phyloP scores from a whole-genome alignment of 2,888 invertebrate species.

The Proisotoma minuta region DNA sequence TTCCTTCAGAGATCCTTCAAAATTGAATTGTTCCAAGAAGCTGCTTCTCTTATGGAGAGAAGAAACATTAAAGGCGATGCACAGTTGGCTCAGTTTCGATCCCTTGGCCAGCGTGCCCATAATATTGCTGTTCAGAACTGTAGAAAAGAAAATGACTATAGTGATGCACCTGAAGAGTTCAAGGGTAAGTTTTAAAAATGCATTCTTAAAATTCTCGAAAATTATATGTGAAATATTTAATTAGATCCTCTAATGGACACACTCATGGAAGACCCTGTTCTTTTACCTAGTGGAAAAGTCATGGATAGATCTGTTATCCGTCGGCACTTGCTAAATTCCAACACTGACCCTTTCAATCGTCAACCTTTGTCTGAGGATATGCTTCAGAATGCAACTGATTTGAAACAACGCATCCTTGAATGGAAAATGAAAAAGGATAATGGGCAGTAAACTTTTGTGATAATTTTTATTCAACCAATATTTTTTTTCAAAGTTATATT shows the following conservation, averaged over 20 bases:
- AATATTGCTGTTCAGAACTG: slow-evolving; percentile 69
- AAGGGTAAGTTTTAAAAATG: slow-evolving; percentile 54
- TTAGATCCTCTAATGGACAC: slow-evolving; percentile 94
- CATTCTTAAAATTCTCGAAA: slow-evolving; percentile 5
- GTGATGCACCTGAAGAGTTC: slow-evolving; percentile 94
- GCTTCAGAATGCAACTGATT: slow-evolving; percentile 64
- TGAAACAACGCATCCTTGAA: slow-evolving; percentile 76
- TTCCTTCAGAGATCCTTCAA: slow-evolving; percentile 78
- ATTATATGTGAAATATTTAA: slow-evolving; percentile 21
- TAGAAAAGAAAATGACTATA: slow-evolving; percentile 84
- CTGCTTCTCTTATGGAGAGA: slow-evolving; percentile 73
- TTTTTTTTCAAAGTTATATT: no score
- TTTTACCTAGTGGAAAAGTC: slow-evolving; percentile 81
- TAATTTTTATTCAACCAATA: no score
- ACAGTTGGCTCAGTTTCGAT: slow-evolving; percentile 79
- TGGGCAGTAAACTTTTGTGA: not conserved
- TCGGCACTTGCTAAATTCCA: slow-evolving; percentile 88
- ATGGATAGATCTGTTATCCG: slow-evolving; percentile 93
- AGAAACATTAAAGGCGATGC: slow-evolving; percentile 75
- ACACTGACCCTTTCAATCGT: slow-evolving; percentile 96
- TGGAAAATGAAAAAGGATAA: slow-evolving; percentile 70
- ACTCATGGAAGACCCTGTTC: slow-evolving; percentile 91
- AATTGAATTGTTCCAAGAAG: slow-evolving; percentile 86
- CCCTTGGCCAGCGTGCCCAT: slow-evolving; percentile 67
- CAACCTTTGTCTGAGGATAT: slow-evolving; percentile 92